A percentile compares a stretch with the other conserved stretches of the same genome.
phyloP scores from a whole-genome alignment of 2,797 vertebrate genomes.

The Podargus strigoides region DNA sequence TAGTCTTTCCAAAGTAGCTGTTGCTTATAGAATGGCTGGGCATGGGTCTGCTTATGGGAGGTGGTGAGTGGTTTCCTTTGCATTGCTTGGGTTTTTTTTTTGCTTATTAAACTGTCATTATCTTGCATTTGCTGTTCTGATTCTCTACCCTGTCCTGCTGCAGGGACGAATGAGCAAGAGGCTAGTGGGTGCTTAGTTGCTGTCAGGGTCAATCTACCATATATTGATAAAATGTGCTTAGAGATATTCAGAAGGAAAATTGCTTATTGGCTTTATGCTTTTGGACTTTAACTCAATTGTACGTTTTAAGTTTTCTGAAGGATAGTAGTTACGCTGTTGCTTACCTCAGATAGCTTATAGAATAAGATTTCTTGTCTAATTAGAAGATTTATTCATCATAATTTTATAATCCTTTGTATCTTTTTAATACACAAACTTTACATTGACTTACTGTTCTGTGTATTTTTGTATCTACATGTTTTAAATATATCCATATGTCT shows the following conservation, averaged over 20 bases:
- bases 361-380: background rate
- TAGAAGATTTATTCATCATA: background rate
- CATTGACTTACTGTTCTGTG: background rate
- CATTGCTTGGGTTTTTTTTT: background rate
- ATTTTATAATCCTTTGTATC: background rate
- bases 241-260: background rate
- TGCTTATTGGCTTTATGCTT: background rate
- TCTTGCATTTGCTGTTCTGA: fast-evolving
- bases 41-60: fast-evolving
- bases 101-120: background rate
- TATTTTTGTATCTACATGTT: background rate
- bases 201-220: background rate
- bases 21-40: background rate
- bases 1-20: background rate
- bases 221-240: background rate
- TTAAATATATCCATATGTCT: background rate
- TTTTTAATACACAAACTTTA: background rate
- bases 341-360: background rate
- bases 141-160: background rate
- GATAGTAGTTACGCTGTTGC: background rate
- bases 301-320: background rate
- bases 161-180: fast-evolving
- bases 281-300: background rate
- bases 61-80: background rate
- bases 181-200: background rate